These are phyloP conservation scores for Lochmaea capreae DNA, from an alignment of 2,888 invertebrate species.

Conservation along the genomic window DNA sequence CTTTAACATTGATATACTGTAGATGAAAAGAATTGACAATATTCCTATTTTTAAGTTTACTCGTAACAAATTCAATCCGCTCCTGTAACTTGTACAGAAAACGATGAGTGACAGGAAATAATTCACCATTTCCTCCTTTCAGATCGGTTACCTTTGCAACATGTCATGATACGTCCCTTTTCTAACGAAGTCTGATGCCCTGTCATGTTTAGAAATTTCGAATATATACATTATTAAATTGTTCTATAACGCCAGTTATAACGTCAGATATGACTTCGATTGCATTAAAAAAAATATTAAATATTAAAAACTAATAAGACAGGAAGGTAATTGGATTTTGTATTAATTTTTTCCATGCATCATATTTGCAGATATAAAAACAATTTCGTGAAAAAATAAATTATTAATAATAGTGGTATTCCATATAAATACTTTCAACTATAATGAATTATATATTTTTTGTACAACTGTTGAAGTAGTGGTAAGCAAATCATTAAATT, in stretches of 20 bases:
- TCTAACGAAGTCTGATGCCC: constrained; percentile 37
- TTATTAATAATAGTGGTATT: too few species aligned
- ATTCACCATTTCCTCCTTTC: constrained; percentile 27
- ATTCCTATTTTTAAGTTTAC: too few species aligned
- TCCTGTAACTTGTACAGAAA: constrained; percentile 19
- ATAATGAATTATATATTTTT: too few species aligned
- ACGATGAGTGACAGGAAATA: constrained; percentile 35
- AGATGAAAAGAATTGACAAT: too few species aligned
- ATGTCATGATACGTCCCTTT: constrained; percentile 33
- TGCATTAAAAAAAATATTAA: not conserved
- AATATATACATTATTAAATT: constrained; percentile 42
- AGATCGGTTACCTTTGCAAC: constrained; percentile 24
- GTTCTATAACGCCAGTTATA: constrained; percentile 25
- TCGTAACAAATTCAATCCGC: not conserved
- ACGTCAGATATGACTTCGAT: constrained; percentile 9
- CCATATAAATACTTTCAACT: too few species aligned
- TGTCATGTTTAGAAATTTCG: constrained; percentile 37
- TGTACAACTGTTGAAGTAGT: too few species aligned
- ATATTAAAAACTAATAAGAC: not conserved
- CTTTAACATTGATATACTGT: too few species aligned
- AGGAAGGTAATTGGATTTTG: too few species aligned
- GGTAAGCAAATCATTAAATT: too few species aligned
- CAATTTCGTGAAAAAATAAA: too few species aligned
- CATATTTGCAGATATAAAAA: too few species aligned
- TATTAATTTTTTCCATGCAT: too few species aligned